Base-by-base conservation (phyloP, 2,888 invertebrate genomes). In the Caenorhabditis becei region DNA sequence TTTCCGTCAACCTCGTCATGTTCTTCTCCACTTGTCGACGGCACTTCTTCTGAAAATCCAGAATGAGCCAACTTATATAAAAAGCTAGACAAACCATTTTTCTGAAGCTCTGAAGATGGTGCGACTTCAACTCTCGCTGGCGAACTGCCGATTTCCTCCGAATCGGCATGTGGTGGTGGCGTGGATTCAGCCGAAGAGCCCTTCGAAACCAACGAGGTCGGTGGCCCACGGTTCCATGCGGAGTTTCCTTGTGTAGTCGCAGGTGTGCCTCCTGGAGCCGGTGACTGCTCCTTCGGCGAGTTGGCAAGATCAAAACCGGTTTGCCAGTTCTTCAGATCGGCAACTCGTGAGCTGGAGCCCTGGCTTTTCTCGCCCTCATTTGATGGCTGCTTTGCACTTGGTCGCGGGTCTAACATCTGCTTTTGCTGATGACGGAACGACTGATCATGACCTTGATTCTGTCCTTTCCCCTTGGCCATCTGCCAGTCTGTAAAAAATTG, bases 211-310 rank as follows among this genome's bases (percentile, higher is more conserved):
- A 81, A 47, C 5, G 72, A 69, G n/a, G 41, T 80, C 20, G 85
- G 85, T 37, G 85, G 85, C 11, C 85, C 85, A 35, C 82, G 79
- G 51, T 77, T 83, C 85, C 85, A 85, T 18, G 74, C 80, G 20
- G 84, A 61, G 32, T 62, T 71, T 61, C 72, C 72, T 54, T 44
- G 56, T 24, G 72, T n/a, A n/a, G n/a, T n/a, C n/a, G n/a, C n/a
- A n/a, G n/a, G n/a, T n/a, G n/a, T n/a, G n/a, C n/a, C 24, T 26
- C 44, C 41, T n/a, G 75, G 53, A 18, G 75, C 62, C 23, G 59
- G 61, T 18, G 72, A 62, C 37, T 71, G 65, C 18, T 61, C 69
- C 47, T 66, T 62, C n/a, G 77, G 58, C 2, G 69, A 26, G n/a
- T 37, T 26, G 18, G 59, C 71, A 61, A 78, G 63, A 26, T 51